Evolutionary conservation across 2,888 invertebrate genomes (phyloP).

Genomic region (Bugula neritina): DNA sequence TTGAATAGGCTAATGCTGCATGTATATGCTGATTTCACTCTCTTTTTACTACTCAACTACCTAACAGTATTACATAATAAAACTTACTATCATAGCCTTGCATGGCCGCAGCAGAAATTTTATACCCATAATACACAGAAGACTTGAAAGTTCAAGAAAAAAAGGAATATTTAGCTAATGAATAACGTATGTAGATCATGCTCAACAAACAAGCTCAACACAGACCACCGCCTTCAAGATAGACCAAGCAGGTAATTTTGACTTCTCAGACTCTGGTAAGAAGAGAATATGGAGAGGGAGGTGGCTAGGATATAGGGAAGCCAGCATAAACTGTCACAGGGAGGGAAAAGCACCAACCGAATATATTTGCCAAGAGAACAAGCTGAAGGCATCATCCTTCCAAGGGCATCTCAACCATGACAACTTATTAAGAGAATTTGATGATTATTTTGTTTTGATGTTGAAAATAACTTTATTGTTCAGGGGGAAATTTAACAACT

Average conservation of each 20-base stretch:
- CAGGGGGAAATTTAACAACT: background rate
- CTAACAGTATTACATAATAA: no score
- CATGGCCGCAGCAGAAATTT: no score
- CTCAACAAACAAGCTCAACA: no score
- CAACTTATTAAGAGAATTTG: background rate
- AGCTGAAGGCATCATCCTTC: background rate
- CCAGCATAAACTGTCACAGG: background rate
- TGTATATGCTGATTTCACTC: no score
- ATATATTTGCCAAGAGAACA: background rate
- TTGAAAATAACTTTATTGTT: background rate
- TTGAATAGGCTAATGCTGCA: no score
- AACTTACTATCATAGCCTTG: no score
- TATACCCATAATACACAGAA: no score
- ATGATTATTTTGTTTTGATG: background rate
- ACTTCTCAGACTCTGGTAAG: background rate
- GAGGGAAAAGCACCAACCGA: background rate
- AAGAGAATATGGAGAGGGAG: background rate
- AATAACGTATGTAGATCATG: no score
- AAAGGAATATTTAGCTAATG: no score
- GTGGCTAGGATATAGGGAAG: background rate
- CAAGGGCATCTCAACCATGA: background rate
- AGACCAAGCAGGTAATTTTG: conserved; percentile 28
- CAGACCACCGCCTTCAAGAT: no score
- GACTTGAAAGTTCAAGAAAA: no score
- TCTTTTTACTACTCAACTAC: no score